Base-by-base conservation (phyloP, 2,113 vertebrate species). In the Laterallus jamaicensis region DNA sequence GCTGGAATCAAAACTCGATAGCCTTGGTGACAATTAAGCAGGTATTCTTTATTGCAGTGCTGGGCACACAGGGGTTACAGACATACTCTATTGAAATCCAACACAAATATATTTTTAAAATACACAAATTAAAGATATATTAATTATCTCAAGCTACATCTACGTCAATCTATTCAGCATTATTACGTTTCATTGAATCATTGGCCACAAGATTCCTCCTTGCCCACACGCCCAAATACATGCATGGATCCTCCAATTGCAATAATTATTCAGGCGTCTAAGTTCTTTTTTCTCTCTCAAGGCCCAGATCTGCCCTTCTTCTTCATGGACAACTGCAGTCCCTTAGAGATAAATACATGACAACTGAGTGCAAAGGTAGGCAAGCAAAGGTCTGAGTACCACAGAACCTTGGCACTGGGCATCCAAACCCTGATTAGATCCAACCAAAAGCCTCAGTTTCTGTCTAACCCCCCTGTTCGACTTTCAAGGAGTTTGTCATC, bases 321-420 rank as follows among this genome's bases (percentile, higher is more conserved):
- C 40, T 66, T 71, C 5, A 1, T 22, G 31, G 39, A 19, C 12
- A 70, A 3, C 19, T 60, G 37, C 13, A 52, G 5, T 64, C 13
- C 54, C 20, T 76, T 22, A 12, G 59, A 50, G 89, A 67, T 11
- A 55, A 91, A 67, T 11, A 28, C 4, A 3, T 2, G n/a, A 37
- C 55, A 42, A 8, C 22, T 21, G 12, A 3, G 0, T 71, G 39
- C 28, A 76, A 47, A 60, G 16, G 66, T 8, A 75, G 63, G 9
- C 1, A 6, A 92, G 60, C 10, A 63, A 82, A 64, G 15, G 29
- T 47, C 22, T 81, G 39, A 94, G 35, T 11, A 58, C 16, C 0
- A 3, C 50, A 55, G n/a, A 55, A 40, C 59, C 1, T 0, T 10
- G 9, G 22, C 24, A 7, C 31, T 21, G 21, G 42, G 28, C 29